Percentiles rank a stretch among this genome's conserved stretches.
Evolutionary conservation across 2,113 vertebrate genomes (phyloP).

Genomic region (Gavia stellata): DNA sequence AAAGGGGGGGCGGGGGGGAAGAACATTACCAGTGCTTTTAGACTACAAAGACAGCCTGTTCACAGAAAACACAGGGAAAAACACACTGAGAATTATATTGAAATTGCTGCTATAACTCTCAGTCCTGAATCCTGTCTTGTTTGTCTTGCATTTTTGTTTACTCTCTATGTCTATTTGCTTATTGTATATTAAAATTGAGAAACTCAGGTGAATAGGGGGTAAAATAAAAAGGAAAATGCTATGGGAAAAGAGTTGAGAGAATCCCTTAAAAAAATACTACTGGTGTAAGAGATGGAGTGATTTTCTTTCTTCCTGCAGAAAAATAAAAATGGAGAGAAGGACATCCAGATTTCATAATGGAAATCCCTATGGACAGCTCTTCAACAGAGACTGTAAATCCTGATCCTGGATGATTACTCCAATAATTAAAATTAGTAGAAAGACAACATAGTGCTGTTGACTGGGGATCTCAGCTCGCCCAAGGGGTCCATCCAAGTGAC

Average conservation of each 20-base stretch:
- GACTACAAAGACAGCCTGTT: neutral
- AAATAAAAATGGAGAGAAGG: neutral
- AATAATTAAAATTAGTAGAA: neutral
- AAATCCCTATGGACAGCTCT: neutral
- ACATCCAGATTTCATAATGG: neutral
- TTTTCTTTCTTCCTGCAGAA: neutral
- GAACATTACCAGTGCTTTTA: neutral
- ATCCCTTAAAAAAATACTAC: neutral
- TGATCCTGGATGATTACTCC: neutral
- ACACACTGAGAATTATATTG: neutral
- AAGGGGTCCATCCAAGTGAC: neutral
- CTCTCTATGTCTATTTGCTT: neutral
- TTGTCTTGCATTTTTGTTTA: neutral
- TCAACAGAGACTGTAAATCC: neutral
- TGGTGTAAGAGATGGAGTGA: neutral
- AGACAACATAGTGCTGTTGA: neutral
- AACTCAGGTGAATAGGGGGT: neutral
- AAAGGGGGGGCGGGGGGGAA: accelerated
- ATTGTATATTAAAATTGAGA: neutral
- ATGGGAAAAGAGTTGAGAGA: neutral
- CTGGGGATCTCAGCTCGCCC: neutral
- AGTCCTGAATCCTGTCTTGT: neutral
- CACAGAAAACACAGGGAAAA: neutral
- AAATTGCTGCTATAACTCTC: neutral
- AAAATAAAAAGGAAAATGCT: neutral